phyloP scores from a whole-genome alignment of 2,113 vertebrate genomes.

The Apteryx mantelli region DNA sequence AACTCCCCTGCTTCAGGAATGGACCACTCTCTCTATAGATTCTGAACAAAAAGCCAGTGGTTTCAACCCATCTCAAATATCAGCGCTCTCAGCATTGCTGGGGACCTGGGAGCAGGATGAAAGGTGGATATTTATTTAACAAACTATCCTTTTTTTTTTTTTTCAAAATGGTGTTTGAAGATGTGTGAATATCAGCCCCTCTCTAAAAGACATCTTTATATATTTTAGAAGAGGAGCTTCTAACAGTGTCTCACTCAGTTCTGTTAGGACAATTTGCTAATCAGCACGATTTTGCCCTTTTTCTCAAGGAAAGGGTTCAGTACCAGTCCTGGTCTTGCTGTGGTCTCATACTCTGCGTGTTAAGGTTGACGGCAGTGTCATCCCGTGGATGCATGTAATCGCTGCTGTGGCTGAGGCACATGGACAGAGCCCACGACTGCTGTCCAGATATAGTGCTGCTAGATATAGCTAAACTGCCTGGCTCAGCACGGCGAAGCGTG shows the following conservation, averaged over 20 bases:
- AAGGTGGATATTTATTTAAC: slow-evolving; percentile 16
- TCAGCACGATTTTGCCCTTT: not conserved
- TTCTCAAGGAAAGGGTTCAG: not conserved
- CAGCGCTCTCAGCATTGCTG: slow-evolving; percentile 43
- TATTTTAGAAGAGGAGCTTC: not conserved
- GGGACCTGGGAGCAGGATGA: not conserved
- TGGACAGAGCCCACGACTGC: not conserved
- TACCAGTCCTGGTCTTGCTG: not conserved
- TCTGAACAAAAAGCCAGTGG: slow-evolving; percentile 39
- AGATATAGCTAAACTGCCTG: not conserved
- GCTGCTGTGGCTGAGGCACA: not conserved
- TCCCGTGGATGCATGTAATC: rapidly evolving
- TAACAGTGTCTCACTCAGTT: not conserved
- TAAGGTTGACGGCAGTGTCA: not conserved
- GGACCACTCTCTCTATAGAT: not conserved
- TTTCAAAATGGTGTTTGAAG: not conserved
- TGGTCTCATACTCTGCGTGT: not conserved
- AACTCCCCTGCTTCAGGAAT: slow-evolving; percentile 48
- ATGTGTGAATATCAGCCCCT: not conserved
- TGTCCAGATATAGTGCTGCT: not conserved
- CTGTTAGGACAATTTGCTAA: not conserved
- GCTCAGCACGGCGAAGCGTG: not conserved
- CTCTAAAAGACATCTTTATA: not conserved
- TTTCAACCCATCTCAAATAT: slow-evolving; percentile 47
- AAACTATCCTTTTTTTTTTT: not conserved